A percentile compares a stretch with the other conserved stretches of the same genome.
Evolutionary conservation across 2,113 vertebrate genomes (phyloP).

Genomic region (Tursiops truncatus): DNA sequence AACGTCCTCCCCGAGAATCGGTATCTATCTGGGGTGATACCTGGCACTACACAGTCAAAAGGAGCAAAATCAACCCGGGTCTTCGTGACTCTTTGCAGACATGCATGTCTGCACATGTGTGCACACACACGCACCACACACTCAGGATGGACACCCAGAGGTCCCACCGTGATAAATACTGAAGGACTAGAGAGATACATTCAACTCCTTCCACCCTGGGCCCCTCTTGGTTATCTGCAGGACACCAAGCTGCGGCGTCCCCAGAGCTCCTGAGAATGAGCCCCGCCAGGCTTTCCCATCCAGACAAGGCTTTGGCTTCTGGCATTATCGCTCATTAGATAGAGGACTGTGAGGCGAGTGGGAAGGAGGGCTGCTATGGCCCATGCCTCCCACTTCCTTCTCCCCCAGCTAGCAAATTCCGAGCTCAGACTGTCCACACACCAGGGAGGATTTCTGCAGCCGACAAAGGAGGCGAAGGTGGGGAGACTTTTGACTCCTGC

Average conservation of each 20-base stretch:
- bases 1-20: neutral
- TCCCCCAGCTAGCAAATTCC: slow-evolving; percentile 16
- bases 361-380: neutral
- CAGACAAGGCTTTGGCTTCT: neutral
- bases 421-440: neutral
- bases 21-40: no score
- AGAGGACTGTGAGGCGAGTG: neutral
- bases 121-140: rapidly evolving
- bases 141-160: neutral
- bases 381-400: neutral
- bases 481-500: neutral
- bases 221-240: neutral
- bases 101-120: neutral
- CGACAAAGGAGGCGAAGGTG: neutral
- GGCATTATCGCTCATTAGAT: slow-evolving; percentile 14
- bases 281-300: neutral
- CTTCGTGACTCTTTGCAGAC: neutral
- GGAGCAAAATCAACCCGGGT: neutral
- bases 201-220: neutral
- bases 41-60: neutral
- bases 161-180: neutral
- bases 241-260: neutral
- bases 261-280: slow-evolving; percentile 48
- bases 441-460: neutral
- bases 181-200: neutral